Conservation (phyloP, 2,888 invertebrate genomes). For the Antitype chi region DNA sequence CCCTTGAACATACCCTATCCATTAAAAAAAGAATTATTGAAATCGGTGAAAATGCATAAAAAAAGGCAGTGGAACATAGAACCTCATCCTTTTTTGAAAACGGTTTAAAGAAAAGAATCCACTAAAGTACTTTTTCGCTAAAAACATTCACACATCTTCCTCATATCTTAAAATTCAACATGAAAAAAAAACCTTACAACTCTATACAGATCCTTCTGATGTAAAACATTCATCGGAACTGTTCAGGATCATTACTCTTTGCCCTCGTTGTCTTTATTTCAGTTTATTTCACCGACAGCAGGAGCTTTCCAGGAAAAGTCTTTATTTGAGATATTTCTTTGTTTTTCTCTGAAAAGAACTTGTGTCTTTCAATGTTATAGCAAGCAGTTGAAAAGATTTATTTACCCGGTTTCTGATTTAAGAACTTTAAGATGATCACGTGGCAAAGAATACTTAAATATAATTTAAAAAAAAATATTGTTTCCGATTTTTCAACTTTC, state of each 20-base stretch:
- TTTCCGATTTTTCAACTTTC: too few species aligned
- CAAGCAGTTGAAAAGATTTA: not conserved
- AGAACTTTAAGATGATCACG: not conserved
- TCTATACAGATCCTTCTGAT: conserved; percentile 72
- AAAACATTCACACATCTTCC: not conserved
- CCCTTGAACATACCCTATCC: too few species aligned
- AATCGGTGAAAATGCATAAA: too few species aligned
- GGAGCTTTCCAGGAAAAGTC: conserved; percentile 66
- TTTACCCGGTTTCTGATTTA: not conserved
- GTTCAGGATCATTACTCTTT: conserved; percentile 88
- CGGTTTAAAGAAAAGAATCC: not conserved
- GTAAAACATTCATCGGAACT: conserved; percentile 86
- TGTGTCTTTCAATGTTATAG: not conserved
- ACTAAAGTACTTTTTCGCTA: not conserved
- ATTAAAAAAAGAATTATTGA: too few species aligned
- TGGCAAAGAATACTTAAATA: not conserved
- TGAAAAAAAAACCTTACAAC: conserved; percentile 56
- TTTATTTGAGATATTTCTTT: conserved; percentile 47
- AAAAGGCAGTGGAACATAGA: too few species aligned
- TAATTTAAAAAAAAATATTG: too few species aligned
- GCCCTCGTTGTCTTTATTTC: conserved; percentile 85
- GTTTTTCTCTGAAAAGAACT: conserved; percentile 34
- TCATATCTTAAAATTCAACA: not conserved
- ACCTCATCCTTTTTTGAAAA: too few species aligned
- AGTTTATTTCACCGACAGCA: conserved; percentile 78